Evolutionary conservation across 2,888 invertebrate species (phyloP).

Genomic region (Phyllotreta striolata): DNA sequence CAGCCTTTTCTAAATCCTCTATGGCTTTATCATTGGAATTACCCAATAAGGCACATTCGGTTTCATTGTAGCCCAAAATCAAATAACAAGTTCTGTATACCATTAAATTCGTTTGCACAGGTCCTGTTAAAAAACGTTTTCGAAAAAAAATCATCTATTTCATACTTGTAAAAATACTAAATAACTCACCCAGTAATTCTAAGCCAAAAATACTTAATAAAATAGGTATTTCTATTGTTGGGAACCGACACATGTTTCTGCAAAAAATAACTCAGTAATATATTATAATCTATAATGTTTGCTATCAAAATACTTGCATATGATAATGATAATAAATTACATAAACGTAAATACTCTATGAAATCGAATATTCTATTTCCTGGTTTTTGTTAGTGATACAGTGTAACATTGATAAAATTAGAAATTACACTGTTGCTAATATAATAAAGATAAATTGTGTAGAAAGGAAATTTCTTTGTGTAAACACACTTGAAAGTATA

Average conservation of each 20-base stretch:
- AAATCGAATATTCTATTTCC: too few relatives aligned
- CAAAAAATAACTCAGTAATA: conserved; percentile 13
- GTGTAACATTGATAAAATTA: too few relatives aligned
- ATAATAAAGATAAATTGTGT: too few relatives aligned
- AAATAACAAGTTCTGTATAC: conserved; percentile 74
- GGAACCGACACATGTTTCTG: conserved; percentile 11
- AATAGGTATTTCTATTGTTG: conserved; percentile 21
- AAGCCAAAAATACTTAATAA: conserved; percentile 12
- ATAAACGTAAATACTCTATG: too few relatives aligned
- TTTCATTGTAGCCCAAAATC: conserved; percentile 65
- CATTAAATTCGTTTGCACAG: conserved; percentile 65
- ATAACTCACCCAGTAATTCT: conserved; percentile 26
- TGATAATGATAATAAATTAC: too few relatives aligned
- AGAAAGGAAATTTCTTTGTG: too few relatives aligned
- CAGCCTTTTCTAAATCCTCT: conserved; percentile 62
- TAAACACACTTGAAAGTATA: too few relatives aligned
- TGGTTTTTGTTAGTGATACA: too few relatives aligned
- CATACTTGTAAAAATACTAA: background rate
- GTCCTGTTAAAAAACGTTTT: conserved; percentile 8
- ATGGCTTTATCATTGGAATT: conserved; percentile 66
- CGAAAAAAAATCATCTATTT: background rate
- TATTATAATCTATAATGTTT: background rate
- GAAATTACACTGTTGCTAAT: too few relatives aligned
- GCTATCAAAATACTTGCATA: too few relatives aligned
- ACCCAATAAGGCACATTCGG: conserved; percentile 69